Conservation (phyloP, 2,797 vertebrate species). For the Pipistrellus pygmaeus region DNA sequence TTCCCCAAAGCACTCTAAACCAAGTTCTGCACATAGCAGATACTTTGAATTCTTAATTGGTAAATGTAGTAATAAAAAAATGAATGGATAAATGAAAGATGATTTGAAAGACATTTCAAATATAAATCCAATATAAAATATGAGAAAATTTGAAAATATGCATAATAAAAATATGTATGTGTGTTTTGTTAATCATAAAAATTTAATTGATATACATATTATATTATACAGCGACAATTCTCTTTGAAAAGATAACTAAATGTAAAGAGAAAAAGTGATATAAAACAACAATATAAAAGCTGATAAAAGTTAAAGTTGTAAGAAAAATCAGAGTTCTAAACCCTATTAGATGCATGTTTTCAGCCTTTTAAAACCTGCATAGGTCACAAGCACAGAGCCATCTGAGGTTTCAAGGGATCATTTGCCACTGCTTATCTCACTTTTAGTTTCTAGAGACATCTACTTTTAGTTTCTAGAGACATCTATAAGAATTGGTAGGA, state of each 20-base stretch:
- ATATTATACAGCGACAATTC: background rate
- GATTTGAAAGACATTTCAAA: conserved; percentile 15
- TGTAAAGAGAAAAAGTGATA: background rate
- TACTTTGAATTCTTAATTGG: background rate
- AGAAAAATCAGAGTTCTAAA: background rate
- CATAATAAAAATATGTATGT: background rate
- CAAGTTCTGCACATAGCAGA: background rate
- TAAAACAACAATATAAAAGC: background rate
- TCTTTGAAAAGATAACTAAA: background rate
- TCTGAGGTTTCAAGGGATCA: background rate
- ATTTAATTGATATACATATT: background rate
- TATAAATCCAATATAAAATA: conserved; percentile 42
- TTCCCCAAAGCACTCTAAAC: background rate
- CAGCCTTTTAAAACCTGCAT: background rate
- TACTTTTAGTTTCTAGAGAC: background rate
- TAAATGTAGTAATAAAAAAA: conserved; percentile 48
- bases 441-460: background rate
- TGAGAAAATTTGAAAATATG: conserved; percentile 16
- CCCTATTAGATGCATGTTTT: background rate
- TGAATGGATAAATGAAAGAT: background rate
- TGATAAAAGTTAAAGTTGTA: background rate
- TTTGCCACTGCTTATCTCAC: background rate
- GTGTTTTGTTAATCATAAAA: conserved; percentile 17
- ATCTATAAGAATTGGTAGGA: background rate
- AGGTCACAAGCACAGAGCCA: background rate